Conservation (phyloP, 2,888 invertebrate genomes). For the Ecliptopera silaceata region DNA sequence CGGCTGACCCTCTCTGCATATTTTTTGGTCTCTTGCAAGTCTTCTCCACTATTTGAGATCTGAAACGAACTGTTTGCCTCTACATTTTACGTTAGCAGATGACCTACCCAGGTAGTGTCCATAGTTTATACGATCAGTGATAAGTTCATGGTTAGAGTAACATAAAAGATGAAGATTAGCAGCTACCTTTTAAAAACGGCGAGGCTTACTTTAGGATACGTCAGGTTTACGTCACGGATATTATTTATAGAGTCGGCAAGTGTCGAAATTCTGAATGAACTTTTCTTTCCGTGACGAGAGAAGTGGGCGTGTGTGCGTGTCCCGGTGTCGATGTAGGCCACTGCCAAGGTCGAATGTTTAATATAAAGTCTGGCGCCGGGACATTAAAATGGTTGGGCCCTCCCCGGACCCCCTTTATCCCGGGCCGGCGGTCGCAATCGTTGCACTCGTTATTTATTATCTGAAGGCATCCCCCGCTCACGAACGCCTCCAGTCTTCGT, state of each 20-base stretch:
- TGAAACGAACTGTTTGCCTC: no score
- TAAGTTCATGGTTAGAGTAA: constrained; percentile 41
- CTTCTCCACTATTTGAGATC: no score
- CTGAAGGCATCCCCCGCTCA: constrained; percentile 70
- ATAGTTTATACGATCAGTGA: no score
- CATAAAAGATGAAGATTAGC: constrained; percentile 50
- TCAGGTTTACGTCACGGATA: constrained; percentile 66
- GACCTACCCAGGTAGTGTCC: no score
- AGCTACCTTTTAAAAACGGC: constrained; percentile 59
- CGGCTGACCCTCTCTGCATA: constrained; percentile 63
- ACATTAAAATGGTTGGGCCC: constrained; percentile 82
- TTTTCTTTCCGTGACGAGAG: constrained; percentile 77
- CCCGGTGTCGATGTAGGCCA: constrained; percentile 81
- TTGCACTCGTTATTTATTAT: constrained; percentile 83
- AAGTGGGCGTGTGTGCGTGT: constrained; percentile 79
- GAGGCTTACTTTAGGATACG: constrained; percentile 43
- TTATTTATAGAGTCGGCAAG: constrained; percentile 74
- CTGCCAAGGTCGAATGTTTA: constrained; percentile 83
- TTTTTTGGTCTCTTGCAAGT: constrained; percentile 56
- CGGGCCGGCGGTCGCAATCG: constrained; percentile 77
- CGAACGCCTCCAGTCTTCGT: constrained; percentile 55
- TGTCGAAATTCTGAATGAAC: constrained; percentile 76
- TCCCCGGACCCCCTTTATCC: constrained; percentile 74
- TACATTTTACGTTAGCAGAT: no score
- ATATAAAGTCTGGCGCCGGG: constrained; percentile 82